phyloP scores from a whole-genome alignment of 2,113 vertebrate genomes.

The Takifugu bimaculatus region DNA sequence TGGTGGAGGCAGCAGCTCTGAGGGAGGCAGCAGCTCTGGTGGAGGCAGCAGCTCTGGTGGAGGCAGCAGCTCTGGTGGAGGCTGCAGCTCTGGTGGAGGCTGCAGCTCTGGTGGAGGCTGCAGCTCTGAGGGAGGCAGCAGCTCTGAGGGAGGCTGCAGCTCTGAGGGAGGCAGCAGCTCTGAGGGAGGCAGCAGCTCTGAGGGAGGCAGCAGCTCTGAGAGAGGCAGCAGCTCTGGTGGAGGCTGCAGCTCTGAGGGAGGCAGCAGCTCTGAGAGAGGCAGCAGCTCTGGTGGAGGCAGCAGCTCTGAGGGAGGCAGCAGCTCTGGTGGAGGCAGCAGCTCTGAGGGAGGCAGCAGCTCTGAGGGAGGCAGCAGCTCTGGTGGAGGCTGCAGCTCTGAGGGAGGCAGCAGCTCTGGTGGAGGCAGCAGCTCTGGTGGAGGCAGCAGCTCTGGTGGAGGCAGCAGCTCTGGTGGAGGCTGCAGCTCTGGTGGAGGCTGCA shows the following conservation, averaged over 20 bases:
- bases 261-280: constrained; percentile 7
- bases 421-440: not conserved
- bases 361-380: constrained; percentile 5
- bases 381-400: constrained; percentile 7
- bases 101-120: constrained; percentile 16
- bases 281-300: constrained; percentile 31
- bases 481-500: too few species aligned
- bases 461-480: too few species aligned
- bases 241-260: constrained; percentile 1
- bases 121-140: constrained; percentile 34
- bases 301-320: constrained; percentile 11
- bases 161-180: constrained; percentile 4
- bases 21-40: constrained; percentile 8
- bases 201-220: too few species aligned
- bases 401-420: constrained; percentile 4
- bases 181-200: constrained; percentile 5
- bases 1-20: constrained; percentile 6
- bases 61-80: constrained; percentile 5
- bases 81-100: constrained; percentile 5
- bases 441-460: too few species aligned
- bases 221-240: constrained; percentile 6
- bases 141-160: constrained; percentile 10
- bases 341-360: constrained; percentile 2
- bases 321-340: constrained; percentile 6
- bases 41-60: constrained; percentile 3